Conservation (phyloP, 2,113 vertebrate species). For the Istiophorus platypterus region DNA sequence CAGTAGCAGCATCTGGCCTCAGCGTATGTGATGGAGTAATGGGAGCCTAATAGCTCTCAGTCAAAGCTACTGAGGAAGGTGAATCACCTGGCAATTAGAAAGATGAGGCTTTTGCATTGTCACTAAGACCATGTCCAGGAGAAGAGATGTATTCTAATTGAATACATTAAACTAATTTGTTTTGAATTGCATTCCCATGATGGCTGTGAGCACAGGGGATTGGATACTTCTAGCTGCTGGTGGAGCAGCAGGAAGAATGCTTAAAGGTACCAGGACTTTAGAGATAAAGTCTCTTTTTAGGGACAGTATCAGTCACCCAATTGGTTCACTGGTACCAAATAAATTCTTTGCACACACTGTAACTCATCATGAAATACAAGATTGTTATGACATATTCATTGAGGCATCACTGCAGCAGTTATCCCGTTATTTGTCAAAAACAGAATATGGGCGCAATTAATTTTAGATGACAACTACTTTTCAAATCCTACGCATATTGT, state of each 20-base stretch:
- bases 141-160: slow-evolving; percentile 35
- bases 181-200: slow-evolving; percentile 6
- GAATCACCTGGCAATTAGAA: slow-evolving; percentile 61
- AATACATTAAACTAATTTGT: slow-evolving; percentile 41
- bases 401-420: not conserved
- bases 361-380: not conserved
- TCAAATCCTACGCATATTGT: not conserved
- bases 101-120: slow-evolving; percentile 17
- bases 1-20: slow-evolving; percentile 60
- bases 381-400: not conserved
- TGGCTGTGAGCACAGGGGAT: slow-evolving; percentile 6
- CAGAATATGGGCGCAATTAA: not conserved
- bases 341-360: not conserved
- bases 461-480: slow-evolving; percentile 11
- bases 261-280: not conserved
- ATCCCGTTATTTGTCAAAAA: not conserved
- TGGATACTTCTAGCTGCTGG: not conserved
- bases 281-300: not conserved
- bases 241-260: not conserved
- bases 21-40: slow-evolving; percentile 59
- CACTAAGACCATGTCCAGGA: slow-evolving; percentile 2
- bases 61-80: slow-evolving; percentile 49
- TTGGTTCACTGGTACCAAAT: not conserved
- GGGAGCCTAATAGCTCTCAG: slow-evolving; percentile 63
- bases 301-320: not conserved